Evolutionary conservation across 2,797 vertebrate species (phyloP).

Genomic region (Lutjanus campechanus): DNA sequence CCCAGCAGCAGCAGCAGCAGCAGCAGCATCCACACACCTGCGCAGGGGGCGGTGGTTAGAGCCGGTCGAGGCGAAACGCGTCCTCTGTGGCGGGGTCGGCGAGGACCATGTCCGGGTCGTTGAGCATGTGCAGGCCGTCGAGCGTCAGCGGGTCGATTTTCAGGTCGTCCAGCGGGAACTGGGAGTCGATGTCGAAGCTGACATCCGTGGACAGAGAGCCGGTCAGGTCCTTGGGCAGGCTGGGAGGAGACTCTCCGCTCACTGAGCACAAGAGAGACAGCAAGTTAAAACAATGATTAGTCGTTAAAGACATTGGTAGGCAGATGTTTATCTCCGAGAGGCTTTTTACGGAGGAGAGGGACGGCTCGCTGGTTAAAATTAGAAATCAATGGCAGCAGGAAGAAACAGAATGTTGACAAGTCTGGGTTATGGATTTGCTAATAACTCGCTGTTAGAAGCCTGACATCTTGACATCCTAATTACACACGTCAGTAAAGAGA

Average conservation of each 20-base stretch:
- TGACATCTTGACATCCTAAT: slow-evolving; percentile 54
- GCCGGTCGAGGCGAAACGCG: slow-evolving; percentile 96
- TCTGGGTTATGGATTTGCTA: slow-evolving; percentile 42
- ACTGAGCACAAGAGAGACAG: slow-evolving; percentile 80
- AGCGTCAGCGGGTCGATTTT: slow-evolving; percentile 98
- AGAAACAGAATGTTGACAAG: slow-evolving; percentile 17
- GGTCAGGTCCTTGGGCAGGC: slow-evolving; percentile 95
- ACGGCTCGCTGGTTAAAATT: slow-evolving; percentile 3
- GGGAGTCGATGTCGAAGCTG: slow-evolving; percentile 94
- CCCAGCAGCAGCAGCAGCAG: too few species aligned
- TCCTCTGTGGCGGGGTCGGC: slow-evolving; percentile 97
- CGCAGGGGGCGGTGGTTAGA: slow-evolving; percentile 81
- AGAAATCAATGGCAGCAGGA: slow-evolving; percentile 19
- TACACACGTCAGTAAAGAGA: slow-evolving; percentile 35
- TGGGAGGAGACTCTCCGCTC: slow-evolving; percentile 95
- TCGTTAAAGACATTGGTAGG: not conserved
- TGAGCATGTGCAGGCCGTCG: slow-evolving; percentile 97
- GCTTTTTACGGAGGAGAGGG: not conserved
- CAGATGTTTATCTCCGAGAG: not conserved
- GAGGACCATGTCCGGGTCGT: slow-evolving; percentile 98
- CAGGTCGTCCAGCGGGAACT: slow-evolving; percentile 97
- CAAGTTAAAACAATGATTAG: not conserved
- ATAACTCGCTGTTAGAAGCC: slow-evolving; percentile 14
- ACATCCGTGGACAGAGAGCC: slow-evolving; percentile 92
- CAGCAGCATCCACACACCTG: slow-evolving; percentile 52